Conservation (phyloP, 2,888 invertebrate genomes). For the Brachypalpus laphriformis region DNA sequence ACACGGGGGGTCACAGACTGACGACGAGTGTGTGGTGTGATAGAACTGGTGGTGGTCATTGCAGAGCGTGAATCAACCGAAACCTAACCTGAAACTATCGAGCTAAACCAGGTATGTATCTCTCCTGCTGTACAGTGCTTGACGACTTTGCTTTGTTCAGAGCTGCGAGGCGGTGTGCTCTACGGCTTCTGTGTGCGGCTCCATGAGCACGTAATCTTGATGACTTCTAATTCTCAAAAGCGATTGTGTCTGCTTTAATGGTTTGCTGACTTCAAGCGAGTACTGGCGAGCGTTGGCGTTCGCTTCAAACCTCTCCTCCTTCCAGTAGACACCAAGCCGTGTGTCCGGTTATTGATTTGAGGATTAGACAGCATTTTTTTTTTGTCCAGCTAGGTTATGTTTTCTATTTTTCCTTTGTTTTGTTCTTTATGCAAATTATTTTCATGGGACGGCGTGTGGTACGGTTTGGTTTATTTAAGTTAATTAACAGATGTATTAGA, state of each 20-base stretch:
- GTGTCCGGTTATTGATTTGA: conserved; percentile 62
- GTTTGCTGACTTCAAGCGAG: not conserved
- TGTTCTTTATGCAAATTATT: conserved; percentile 19
- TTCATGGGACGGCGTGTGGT: not conserved
- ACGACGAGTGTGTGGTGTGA: conserved; percentile 17
- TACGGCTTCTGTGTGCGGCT: conserved; percentile 60
- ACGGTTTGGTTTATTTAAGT: conserved; percentile 27
- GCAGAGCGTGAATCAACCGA: conserved; percentile 49
- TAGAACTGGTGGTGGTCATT: conserved; percentile 51
- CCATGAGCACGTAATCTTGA: conserved; percentile 56
- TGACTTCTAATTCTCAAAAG: conserved; percentile 54
- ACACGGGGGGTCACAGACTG: not conserved
- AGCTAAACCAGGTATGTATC: not conserved
- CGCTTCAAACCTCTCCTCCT: not conserved
- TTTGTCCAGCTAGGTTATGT: not conserved
- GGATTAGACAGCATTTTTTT: conserved; percentile 28
- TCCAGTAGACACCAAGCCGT: conserved; percentile 11
- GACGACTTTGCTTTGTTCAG: not conserved
- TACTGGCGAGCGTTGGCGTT: conserved; percentile 14
- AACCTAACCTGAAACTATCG: conserved; percentile 63
- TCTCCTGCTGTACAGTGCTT: not conserved
- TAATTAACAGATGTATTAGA: conserved; percentile 39
- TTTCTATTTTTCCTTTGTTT: not conserved
- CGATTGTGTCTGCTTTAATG: conserved; percentile 50
- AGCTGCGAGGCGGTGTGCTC: conserved; percentile 8